Conservation (phyloP, 2,797 vertebrate species). For the Pangasius mekongensis region DNA sequence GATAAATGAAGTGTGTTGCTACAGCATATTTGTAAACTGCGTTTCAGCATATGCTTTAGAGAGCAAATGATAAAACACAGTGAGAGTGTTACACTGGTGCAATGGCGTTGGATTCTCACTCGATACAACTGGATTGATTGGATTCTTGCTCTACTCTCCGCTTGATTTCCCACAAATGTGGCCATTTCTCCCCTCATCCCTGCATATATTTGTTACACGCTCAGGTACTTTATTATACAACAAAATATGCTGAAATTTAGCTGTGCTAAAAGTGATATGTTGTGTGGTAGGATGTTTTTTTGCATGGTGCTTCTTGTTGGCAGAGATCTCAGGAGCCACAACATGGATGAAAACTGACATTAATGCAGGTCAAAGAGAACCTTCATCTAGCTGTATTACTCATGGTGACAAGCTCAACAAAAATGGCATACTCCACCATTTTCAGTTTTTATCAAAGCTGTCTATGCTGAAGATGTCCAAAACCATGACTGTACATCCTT, state of each 20-base stretch:
- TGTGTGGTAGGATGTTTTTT: background rate
- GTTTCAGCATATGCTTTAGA: slow-evolving; percentile 3
- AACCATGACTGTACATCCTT: background rate
- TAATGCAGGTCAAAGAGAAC: background rate
- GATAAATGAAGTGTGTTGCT: slow-evolving; percentile 27
- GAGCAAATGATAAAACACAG: background rate
- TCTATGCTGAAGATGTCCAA: background rate
- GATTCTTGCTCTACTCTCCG: background rate
- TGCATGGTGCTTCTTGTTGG: background rate
- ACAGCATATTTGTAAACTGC: background rate
- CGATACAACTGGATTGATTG: background rate
- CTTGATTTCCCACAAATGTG: background rate
- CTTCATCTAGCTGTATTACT: background rate
- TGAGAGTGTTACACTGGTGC: background rate
- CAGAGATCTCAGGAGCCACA: background rate
- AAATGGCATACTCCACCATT: background rate
- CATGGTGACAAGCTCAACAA: background rate
- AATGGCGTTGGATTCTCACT: background rate
- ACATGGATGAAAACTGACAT: background rate
- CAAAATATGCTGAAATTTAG: background rate
- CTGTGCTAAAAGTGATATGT: background rate
- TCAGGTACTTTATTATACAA: background rate
- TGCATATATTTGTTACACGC: background rate
- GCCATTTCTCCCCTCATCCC: background rate
- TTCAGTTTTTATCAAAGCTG: background rate